These are phyloP conservation scores for Brenthis daphne DNA, from an alignment of 2,888 invertebrate genomes.

Conservation along the genomic window DNA sequence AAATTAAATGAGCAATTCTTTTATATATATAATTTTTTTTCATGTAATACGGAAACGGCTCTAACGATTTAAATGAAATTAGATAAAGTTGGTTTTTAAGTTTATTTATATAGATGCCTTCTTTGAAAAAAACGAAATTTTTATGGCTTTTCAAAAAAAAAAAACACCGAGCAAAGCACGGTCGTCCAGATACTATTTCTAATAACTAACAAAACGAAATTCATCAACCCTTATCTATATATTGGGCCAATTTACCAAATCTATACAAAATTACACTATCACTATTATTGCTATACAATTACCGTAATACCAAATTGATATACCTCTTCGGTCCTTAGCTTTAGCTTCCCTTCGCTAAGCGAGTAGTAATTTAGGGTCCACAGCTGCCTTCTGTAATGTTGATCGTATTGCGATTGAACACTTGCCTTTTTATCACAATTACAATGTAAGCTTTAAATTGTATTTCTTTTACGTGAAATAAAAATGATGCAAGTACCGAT, in stretches of 20 bases:
- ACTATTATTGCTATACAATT: constrained; percentile 1
- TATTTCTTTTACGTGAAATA: too few species aligned
- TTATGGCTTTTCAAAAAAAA: too few species aligned
- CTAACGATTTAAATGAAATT: too few species aligned
- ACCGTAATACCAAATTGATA: constrained; percentile 1
- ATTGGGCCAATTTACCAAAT: neutral
- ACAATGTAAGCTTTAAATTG: constrained; percentile 12
- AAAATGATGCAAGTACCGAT: too few species aligned
- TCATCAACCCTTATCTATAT: neutral
- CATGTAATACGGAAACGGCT: too few species aligned
- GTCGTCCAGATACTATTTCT: neutral
- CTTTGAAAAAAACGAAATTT: too few species aligned
- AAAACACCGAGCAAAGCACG: too few species aligned
- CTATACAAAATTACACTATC: neutral
- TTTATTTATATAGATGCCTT: too few species aligned
- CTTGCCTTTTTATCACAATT: constrained; percentile 60
- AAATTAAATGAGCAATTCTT: too few species aligned
- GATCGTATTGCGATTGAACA: constrained; percentile 75
- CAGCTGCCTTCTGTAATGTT: constrained; percentile 78
- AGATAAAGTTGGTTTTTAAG: too few species aligned
- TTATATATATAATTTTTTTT: too few species aligned
- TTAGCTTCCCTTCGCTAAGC: constrained; percentile 66
- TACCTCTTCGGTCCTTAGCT: constrained; percentile 23
- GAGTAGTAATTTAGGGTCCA: constrained; percentile 73
- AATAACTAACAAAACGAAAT: constrained; percentile 18